Evolutionary conservation across 2,888 invertebrate genomes (phyloP).

Genomic region (Ornithoptera priamus): DNA sequence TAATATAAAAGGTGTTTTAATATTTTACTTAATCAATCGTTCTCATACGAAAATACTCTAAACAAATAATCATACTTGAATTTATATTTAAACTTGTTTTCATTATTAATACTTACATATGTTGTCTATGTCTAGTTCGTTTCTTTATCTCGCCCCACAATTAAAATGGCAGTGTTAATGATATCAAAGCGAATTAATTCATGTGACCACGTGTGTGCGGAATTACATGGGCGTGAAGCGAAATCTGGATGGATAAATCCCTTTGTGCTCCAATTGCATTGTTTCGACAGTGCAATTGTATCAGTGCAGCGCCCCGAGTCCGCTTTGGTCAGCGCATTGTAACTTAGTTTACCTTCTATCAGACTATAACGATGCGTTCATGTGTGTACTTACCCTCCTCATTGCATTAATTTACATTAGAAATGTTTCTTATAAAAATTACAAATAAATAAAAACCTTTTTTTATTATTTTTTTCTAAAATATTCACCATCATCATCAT

Average conservation of each 20-base stretch:
- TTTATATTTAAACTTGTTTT: too few species aligned
- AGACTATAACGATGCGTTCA: constrained; percentile 17
- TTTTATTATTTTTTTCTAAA: too few species aligned
- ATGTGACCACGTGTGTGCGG: constrained; percentile 21
- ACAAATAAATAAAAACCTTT: too few species aligned
- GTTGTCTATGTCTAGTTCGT: neutral
- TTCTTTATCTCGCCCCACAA: constrained; percentile 8
- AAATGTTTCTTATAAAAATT: neutral
- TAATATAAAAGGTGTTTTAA: too few species aligned
- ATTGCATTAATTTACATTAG: neutral
- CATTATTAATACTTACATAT: neutral
- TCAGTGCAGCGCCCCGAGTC: constrained; percentile 41
- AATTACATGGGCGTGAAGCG: constrained; percentile 26
- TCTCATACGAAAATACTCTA: too few species aligned
- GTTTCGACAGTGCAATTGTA: constrained; percentile 51
- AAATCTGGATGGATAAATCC: constrained; percentile 31
- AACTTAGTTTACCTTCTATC: constrained; percentile 35
- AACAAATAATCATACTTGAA: too few species aligned
- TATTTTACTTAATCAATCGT: too few species aligned
- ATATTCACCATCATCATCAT: too few species aligned
- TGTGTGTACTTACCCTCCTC: constrained; percentile 27
- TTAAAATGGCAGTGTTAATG: constrained; percentile 26
- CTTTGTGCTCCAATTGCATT: constrained; percentile 36
- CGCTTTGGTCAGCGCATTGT: constrained; percentile 30
- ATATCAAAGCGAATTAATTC: constrained; percentile 27